Conservation (phyloP, 2,797 vertebrate genomes). For the Mormyrops attenuatus region DNA sequence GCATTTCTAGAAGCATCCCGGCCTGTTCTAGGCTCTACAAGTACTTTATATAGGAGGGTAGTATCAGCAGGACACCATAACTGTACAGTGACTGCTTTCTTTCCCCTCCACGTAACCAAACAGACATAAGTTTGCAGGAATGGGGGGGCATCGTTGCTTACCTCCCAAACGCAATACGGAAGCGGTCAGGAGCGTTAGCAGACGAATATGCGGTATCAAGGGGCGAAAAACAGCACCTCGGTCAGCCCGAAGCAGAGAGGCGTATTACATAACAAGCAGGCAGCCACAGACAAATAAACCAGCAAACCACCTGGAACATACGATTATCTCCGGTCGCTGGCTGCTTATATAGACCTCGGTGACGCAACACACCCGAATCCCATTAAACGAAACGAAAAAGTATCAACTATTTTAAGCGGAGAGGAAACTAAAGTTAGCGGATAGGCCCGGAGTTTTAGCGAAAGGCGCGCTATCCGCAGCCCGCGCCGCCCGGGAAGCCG, state of each 20-base stretch:
- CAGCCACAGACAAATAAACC: neutral
- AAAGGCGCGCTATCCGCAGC: neutral
- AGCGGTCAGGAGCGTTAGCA: neutral
- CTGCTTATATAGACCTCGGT: neutral
- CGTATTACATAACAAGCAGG: neutral
- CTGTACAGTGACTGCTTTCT: conserved; percentile 64
- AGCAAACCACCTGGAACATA: neutral
- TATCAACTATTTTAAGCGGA: neutral
- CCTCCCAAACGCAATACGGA: neutral
- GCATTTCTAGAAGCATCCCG: conserved; percentile 45
- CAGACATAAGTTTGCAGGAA: neutral
- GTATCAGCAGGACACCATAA: conserved; percentile 58
- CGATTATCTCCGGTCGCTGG: neutral
- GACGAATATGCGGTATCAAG: neutral
- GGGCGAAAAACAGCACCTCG: neutral
- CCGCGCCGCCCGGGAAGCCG: neutral
- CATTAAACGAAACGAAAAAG: neutral
- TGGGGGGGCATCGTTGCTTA: neutral
- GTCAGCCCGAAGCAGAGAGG: neutral
- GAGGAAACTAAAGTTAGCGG: neutral
- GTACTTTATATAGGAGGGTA: conserved; percentile 69
- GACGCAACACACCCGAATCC: neutral
- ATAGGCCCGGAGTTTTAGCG: neutral
- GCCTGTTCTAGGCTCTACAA: conserved; percentile 61
- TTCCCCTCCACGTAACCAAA: conserved; percentile 59